These are phyloP conservation scores for Eriocheir sinensis DNA, from an alignment of 1,140 invertebrate species.

Conservation along the genomic window DNA sequence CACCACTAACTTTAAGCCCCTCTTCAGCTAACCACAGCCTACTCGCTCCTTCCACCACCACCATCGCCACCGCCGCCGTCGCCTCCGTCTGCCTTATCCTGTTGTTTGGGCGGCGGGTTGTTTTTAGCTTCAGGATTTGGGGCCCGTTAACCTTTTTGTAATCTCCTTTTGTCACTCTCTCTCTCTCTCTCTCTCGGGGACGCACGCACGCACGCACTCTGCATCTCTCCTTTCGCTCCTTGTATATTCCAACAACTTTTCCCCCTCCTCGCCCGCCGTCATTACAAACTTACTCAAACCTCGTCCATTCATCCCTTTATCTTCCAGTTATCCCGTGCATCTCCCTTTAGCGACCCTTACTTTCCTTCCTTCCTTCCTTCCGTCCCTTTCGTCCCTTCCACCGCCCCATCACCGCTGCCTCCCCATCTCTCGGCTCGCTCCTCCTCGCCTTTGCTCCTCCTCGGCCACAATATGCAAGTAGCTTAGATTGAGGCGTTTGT, in stretches of 20 bases:
- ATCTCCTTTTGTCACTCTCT: not conserved
- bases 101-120: not conserved
- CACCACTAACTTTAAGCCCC: no score
- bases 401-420: not conserved
- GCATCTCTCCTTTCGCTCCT: not conserved
- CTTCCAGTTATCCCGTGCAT: not conserved
- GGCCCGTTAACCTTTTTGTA: not conserved
- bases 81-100: not conserved
- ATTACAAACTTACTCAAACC: not conserved
- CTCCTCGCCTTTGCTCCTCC: not conserved
- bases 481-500: constrained; percentile 51
- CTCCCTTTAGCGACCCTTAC: not conserved
- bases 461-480: constrained; percentile 28
- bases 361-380: no score
- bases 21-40: not conserved
- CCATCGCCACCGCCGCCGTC: not conserved
- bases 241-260: not conserved
- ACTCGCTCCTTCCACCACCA: not conserved
- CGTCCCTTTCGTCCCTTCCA: not conserved
- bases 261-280: not conserved
- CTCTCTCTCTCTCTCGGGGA: not conserved
- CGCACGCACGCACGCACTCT: no score
- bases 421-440: not conserved
- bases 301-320: not conserved
- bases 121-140: not conserved